These are phyloP conservation scores for Zygogramma bicolorata DNA, from an alignment of 2,888 invertebrate genomes.

Conservation along the genomic window DNA sequence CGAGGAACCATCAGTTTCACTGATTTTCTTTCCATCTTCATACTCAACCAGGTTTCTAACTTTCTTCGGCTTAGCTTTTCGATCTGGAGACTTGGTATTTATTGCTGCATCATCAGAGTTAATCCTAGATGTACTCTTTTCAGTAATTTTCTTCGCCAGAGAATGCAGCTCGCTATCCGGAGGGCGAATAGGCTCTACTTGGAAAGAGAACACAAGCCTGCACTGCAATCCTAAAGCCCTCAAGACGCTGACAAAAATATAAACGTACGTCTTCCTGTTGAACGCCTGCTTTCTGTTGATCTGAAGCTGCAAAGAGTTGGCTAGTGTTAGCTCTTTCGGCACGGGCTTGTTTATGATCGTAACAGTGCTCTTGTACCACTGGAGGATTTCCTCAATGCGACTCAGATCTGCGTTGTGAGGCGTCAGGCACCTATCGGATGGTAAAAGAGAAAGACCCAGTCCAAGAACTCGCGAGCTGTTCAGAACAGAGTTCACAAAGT, in stretches of 20 bases:
- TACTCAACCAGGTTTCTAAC: neutral
- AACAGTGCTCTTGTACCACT: conserved; percentile 80
- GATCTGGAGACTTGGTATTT: neutral
- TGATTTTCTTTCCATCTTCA: neutral
- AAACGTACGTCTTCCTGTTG: conserved; percentile 77
- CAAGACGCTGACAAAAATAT: conserved; percentile 81
- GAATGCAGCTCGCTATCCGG: conserved; percentile 74
- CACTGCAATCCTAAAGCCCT: conserved; percentile 86
- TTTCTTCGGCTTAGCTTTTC: neutral
- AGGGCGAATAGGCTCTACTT: conserved; percentile 81
- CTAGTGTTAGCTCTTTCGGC: conserved; percentile 59
- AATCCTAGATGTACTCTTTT: too few relatives aligned
- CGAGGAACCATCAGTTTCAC: neutral
- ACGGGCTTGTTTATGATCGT: conserved; percentile 68
- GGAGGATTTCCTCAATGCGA: conserved; percentile 81
- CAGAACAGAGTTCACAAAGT: conserved; percentile 77
- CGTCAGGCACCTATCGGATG: conserved; percentile 81
- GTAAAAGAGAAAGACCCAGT: conserved; percentile 78
- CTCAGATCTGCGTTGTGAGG: conserved; percentile 77
- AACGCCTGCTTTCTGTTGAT: conserved; percentile 74
- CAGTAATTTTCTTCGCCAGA: conserved; percentile 55
- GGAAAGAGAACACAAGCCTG: conserved; percentile 84
- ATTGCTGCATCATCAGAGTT: neutral
- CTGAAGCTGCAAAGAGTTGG: conserved; percentile 69
- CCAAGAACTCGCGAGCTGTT: conserved; percentile 78